Base-by-base conservation (phyloP, 1,140 invertebrate genomes). In the Euwallacea similis region DNA sequence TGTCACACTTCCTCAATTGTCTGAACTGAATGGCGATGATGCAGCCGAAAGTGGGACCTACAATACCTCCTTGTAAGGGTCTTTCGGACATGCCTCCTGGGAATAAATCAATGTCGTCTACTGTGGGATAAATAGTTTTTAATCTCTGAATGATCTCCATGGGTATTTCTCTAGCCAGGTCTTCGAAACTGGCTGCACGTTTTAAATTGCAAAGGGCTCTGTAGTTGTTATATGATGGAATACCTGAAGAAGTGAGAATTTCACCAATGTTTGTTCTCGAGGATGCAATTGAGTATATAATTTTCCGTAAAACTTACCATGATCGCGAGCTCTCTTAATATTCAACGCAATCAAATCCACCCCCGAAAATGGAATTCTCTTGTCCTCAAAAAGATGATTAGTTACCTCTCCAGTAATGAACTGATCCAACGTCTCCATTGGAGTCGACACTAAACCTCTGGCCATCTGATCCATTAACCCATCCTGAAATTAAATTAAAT, bases 91-190 rank as follows among this genome's bases (percentile, higher is more conserved):
- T 90, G 60, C 93, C 90, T 65, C 92, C 97, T 4, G 96, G 94
- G 87, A 98, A 99, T 7, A 99, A 84, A 83, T 99, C 97, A 66
- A 99, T 94, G 77, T 97, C 94, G 76, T 97, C 94, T 0, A 96
- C 94, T 6, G 89, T 89, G 1, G 88, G 86, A 79, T 96, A 95
- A 66, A 95, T 89, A 67, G 88, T 86, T 78, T 93, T 90, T 73
- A 97, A 87, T 54, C 91, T 87, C 0, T 88, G 87, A 73, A 96
- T 93, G 8, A 95, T 90, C 82, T 95, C 92, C 62, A 89, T 87
- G 13, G 93, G 90, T 79, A 96, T 94, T 83, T 95, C 93, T 43
- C 91, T 85, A 0, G 88, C 87, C 13, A 95, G 81, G 79, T 95
- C 93, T 73, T 92, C 89, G 77, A 95, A 95, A 7, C 85, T 90